Evolutionary conservation across 92 coral and sea anemone genomes (phyloP).

Genomic region (Siderastrea radians): DNA sequence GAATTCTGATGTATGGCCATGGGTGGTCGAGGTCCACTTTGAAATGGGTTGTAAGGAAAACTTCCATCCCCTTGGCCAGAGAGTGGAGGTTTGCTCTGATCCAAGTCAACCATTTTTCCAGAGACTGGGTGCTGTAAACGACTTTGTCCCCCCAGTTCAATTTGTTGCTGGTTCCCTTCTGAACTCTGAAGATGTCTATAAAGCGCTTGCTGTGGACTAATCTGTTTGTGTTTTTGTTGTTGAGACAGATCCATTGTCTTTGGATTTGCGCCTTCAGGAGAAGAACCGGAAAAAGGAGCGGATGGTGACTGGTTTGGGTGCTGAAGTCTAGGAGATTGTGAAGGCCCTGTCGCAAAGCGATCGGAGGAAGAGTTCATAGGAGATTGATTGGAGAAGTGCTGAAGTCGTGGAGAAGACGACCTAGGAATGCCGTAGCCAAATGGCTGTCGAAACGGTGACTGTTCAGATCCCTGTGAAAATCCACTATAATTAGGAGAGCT

Average conservation of each 20-base stretch:
- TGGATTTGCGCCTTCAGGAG: constrained; percentile 83
- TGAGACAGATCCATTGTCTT: constrained; percentile 70
- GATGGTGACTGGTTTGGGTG: constrained; percentile 75
- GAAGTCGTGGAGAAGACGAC: constrained; percentile 89
- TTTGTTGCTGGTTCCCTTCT: constrained; percentile 82
- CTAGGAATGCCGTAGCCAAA: constrained; percentile 90
- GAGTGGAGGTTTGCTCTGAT: constrained; percentile 72
- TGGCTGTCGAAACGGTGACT: constrained; percentile 81
- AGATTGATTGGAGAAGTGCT: constrained; percentile 83
- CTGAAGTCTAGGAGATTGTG: constrained; percentile 91
- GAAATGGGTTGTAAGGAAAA: constrained; percentile 70
- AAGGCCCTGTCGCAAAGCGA: constrained; percentile 59
- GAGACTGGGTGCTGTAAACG: constrained; percentile 58
- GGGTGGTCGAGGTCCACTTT: constrained; percentile 67
- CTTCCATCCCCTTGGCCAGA: constrained; percentile 55
- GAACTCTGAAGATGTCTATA: constrained; percentile 81
- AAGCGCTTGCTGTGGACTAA: constrained; percentile 78
- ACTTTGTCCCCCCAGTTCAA: constrained; percentile 68
- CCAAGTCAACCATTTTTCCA: constrained; percentile 47
- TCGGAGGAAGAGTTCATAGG: constrained; percentile 70
- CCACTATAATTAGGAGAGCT: constrained; percentile 58
- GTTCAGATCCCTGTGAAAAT: constrained; percentile 72
- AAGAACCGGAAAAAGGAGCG: constrained; percentile 73
- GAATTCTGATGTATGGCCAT: constrained; percentile 77
- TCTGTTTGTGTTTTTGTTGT: constrained; percentile 77